Conservation (phyloP, 2,113 vertebrate genomes). For the Leptobrachium ailaonicum region DNA sequence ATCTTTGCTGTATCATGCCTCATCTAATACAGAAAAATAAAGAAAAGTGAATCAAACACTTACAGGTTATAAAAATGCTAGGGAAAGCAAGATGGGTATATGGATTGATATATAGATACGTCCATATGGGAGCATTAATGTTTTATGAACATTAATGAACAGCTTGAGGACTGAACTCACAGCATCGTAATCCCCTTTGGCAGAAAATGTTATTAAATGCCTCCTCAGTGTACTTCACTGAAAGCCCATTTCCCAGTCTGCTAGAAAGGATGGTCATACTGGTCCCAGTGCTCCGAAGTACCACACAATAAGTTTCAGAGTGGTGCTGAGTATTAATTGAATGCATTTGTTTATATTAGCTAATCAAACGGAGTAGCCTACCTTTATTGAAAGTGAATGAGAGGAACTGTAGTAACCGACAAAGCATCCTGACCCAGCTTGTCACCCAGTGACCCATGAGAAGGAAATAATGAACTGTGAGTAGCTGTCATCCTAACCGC, state of each 20-base stretch:
- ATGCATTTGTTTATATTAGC: constrained; percentile 60
- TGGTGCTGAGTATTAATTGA: constrained; percentile 43
- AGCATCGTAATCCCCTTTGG: too few species aligned
- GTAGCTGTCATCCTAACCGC: constrained; percentile 92
- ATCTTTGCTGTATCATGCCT: too few species aligned
- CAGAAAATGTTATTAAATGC: too few species aligned
- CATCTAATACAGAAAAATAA: too few species aligned
- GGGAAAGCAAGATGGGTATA: too few species aligned
- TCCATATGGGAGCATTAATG: too few species aligned
- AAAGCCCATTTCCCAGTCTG: background rate
- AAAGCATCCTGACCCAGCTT: constrained; percentile 92
- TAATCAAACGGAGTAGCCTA: constrained; percentile 57
- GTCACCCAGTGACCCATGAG: constrained; percentile 98
- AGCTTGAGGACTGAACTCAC: too few species aligned
- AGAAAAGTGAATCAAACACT: too few species aligned
- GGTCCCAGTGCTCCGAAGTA: background rate
- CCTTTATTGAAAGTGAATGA: constrained; percentile 66
- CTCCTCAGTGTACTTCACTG: background rate
- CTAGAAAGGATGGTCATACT: background rate
- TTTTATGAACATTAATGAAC: too few species aligned
- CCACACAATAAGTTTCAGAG: constrained; percentile 24
- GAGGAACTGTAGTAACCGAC: constrained; percentile 73
- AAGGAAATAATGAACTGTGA: constrained; percentile 99
- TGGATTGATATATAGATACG: too few species aligned
- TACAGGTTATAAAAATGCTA: too few species aligned